Percentiles rank a stretch among this genome's conserved stretches.
Conservation (phyloP, 2,797 vertebrate species). For the Poeciliopsis gracilis region DNA sequence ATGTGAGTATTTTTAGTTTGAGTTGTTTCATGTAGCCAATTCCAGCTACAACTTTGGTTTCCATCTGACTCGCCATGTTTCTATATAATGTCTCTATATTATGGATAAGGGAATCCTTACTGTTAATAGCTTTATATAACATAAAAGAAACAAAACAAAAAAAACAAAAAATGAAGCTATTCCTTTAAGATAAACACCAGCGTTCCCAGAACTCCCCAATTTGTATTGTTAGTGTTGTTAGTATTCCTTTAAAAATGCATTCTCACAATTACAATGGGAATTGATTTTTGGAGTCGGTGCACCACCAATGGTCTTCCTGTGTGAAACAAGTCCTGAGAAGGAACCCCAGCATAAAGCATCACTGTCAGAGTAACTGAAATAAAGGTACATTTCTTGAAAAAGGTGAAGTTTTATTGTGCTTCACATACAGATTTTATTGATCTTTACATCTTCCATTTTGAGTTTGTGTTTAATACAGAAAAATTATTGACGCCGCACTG, state of each 20-base stretch:
- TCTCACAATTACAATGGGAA: no score
- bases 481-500: not conserved
- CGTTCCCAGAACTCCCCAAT: constrained; percentile 18
- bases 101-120: not conserved
- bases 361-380: not conserved
- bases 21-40: not conserved
- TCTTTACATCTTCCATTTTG: not conserved
- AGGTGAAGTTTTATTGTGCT: not conserved
- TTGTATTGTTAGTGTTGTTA: constrained; percentile 10
- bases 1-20: not conserved
- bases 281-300: no score
- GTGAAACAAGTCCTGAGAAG: not conserved
- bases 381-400: not conserved
- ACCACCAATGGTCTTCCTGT: no score
- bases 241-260: constrained; percentile 17
- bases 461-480: not conserved
- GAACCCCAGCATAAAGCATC: not conserved
- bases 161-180: not conserved
- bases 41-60: not conserved
- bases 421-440: not conserved
- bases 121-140: not conserved
- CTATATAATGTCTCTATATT: not conserved
- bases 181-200: constrained; percentile 40
- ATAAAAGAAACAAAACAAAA: no score
- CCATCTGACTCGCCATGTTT: no score